These are phyloP conservation scores for Leptinotarsa haldemani DNA, from an alignment of 2,888 invertebrate species.

Conservation along the genomic window DNA sequence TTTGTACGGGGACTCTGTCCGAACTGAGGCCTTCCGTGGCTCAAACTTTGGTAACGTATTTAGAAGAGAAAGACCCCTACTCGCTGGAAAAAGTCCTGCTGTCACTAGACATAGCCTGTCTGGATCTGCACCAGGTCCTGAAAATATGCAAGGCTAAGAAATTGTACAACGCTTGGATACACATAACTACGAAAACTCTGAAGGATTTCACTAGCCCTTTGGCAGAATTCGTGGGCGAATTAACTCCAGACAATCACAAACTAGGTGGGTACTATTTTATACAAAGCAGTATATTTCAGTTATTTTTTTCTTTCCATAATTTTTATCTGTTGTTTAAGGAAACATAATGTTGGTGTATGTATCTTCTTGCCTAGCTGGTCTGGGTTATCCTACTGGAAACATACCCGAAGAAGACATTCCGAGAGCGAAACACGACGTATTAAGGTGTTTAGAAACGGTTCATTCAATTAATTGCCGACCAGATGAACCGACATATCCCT, in stretches of 20 bases:
- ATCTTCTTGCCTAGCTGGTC: constrained; percentile 85
- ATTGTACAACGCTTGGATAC: constrained; percentile 78
- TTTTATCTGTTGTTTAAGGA: constrained; percentile 67
- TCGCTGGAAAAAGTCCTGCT: constrained; percentile 78
- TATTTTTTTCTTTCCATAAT: not conserved
- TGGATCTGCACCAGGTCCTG: constrained; percentile 81
- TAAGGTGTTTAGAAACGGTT: constrained; percentile 76
- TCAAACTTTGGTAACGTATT: constrained; percentile 78
- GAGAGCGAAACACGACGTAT: constrained; percentile 80
- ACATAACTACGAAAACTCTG: constrained; percentile 82
- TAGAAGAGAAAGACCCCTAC: constrained; percentile 71
- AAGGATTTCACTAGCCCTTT: constrained; percentile 80
- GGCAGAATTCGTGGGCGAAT: constrained; percentile 73
- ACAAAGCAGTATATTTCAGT: no score
- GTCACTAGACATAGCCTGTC: constrained; percentile 77
- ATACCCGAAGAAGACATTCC: constrained; percentile 73
- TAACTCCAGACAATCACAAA: constrained; percentile 68
- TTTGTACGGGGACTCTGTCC: constrained; percentile 73
- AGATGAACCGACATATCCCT: constrained; percentile 77
- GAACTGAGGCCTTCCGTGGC: constrained; percentile 77
- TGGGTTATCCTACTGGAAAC: constrained; percentile 83
- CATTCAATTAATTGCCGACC: constrained; percentile 74
- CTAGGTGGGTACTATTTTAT: constrained; percentile 59
- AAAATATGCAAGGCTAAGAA: constrained; percentile 68
- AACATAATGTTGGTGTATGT: constrained; percentile 88